These are phyloP conservation scores for Tetragonula carbonaria DNA, from an alignment of 2,888 invertebrate species.

Conservation along the genomic window DNA sequence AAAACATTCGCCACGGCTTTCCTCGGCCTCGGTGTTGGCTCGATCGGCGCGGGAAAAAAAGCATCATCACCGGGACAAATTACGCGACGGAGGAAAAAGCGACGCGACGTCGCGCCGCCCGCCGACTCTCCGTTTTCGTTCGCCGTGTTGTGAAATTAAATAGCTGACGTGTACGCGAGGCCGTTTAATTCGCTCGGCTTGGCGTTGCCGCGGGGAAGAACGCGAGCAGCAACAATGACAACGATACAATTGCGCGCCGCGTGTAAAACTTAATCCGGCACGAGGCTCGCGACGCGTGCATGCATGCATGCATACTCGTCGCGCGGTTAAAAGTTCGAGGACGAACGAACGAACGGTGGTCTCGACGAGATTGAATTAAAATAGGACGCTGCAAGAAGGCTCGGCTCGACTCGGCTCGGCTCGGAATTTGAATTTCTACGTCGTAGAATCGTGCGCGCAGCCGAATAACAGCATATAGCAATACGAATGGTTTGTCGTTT, in stretches of 20 bases:
- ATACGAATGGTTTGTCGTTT: too few species aligned
- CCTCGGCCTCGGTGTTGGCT: slow-evolving; percentile 2
- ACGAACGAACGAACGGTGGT: not conserved
- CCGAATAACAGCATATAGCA: too few species aligned
- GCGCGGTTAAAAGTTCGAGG: slow-evolving; percentile 26
- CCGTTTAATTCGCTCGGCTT: not conserved
- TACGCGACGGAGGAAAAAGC: not conserved
- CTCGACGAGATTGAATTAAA: too few species aligned
- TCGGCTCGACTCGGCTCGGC: too few species aligned
- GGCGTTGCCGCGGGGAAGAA: not conserved
- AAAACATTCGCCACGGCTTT: not conserved
- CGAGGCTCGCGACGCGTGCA: not conserved
- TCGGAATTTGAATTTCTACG: too few species aligned
- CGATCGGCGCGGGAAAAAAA: not conserved
- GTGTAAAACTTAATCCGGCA: not conserved
- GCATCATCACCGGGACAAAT: not conserved
- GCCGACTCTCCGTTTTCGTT: not conserved
- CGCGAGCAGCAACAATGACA: slow-evolving; percentile 6
- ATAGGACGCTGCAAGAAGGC: too few species aligned
- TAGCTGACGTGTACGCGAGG: not conserved
- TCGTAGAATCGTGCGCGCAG: too few species aligned
- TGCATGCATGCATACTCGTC: not conserved
- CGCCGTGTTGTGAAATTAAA: not conserved
- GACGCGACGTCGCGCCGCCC: too few species aligned
- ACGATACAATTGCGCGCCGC: slow-evolving; percentile 19